Percentiles rank a stretch among this genome's conserved stretches.
These are phyloP conservation scores for Megathymus violae DNA, from an alignment of 1,140 invertebrate genomes.

Conservation along the genomic window DNA sequence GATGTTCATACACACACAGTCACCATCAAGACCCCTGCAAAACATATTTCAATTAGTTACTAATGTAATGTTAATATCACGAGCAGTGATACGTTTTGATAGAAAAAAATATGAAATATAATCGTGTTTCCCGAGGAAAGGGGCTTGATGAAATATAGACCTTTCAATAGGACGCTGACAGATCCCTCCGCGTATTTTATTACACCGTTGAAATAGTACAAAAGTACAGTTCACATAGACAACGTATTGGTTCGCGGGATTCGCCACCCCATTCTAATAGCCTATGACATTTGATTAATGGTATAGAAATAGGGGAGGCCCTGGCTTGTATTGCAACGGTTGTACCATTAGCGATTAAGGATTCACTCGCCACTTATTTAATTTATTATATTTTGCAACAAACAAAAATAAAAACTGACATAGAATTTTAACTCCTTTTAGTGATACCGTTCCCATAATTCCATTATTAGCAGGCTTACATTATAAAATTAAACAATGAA, in stretches of 20 bases:
- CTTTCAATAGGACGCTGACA: conserved; percentile 50
- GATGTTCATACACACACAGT: no score
- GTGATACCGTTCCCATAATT: no score
- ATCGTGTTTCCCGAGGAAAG: conserved; percentile 8
- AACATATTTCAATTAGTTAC: conserved; percentile 30
- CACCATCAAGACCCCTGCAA: conserved; percentile 9
- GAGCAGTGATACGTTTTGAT: conserved; percentile 22
- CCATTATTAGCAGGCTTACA: no score
- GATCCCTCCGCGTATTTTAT: conserved; percentile 51
- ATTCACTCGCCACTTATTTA: neutral
- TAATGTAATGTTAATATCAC: conserved; percentile 30
- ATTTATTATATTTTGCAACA: neutral
- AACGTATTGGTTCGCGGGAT: conserved; percentile 61
- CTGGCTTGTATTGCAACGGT: conserved; percentile 43
- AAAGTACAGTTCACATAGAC: conserved; percentile 53
- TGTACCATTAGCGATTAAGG: neutral
- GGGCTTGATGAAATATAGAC: conserved; percentile 47
- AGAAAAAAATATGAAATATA: conserved; percentile 27
- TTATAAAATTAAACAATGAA: no score
- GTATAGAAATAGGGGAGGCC: conserved; percentile 51
- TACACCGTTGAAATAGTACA: conserved; percentile 50
- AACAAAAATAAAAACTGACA: no score
- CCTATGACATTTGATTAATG: conserved; percentile 77
- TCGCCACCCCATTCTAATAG: conserved; percentile 75
- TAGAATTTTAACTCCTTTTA: no score